These are phyloP conservation scores for Salvelinus fontinalis DNA, from an alignment of 2,113 vertebrate species.

Conservation along the genomic window DNA sequence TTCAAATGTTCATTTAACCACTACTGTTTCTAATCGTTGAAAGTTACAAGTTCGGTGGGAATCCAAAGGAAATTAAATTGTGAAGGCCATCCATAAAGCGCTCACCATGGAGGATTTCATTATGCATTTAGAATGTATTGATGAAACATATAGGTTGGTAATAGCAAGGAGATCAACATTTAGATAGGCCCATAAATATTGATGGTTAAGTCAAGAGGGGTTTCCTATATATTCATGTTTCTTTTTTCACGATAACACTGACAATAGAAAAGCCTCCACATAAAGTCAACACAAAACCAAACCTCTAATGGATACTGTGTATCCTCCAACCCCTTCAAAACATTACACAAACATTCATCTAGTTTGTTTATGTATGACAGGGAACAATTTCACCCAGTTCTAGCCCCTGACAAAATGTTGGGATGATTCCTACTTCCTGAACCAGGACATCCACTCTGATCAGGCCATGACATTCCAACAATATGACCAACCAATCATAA, in stretches of 20 bases:
- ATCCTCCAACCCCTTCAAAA: too few relatives aligned
- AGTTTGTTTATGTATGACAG: too few relatives aligned
- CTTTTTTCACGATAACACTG: background rate
- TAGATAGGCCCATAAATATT: background rate
- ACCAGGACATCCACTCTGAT: too few relatives aligned
- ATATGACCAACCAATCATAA: too few relatives aligned
- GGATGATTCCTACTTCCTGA: too few relatives aligned
- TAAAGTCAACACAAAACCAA: background rate
- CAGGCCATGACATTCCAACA: too few relatives aligned
- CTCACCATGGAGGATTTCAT: constrained; percentile 5
- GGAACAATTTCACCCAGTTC: too few relatives aligned
- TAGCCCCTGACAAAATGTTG: too few relatives aligned
- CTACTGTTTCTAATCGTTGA: background rate
- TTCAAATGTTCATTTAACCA: constrained; percentile 30
- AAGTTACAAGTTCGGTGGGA: constrained; percentile 36
- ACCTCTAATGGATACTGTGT: background rate
- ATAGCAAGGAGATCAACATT: background rate
- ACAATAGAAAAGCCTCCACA: background rate
- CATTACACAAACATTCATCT: too few relatives aligned
- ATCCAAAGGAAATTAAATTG: constrained; percentile 31
- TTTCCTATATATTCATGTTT: background rate
- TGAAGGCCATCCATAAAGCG: constrained; percentile 6
- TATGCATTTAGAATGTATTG: constrained; percentile 9
- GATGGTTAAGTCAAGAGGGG: background rate
- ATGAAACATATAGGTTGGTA: background rate